These are phyloP conservation scores for Dexiosoma caninum DNA, from an alignment of 2,888 invertebrate genomes.

Conservation along the genomic window DNA sequence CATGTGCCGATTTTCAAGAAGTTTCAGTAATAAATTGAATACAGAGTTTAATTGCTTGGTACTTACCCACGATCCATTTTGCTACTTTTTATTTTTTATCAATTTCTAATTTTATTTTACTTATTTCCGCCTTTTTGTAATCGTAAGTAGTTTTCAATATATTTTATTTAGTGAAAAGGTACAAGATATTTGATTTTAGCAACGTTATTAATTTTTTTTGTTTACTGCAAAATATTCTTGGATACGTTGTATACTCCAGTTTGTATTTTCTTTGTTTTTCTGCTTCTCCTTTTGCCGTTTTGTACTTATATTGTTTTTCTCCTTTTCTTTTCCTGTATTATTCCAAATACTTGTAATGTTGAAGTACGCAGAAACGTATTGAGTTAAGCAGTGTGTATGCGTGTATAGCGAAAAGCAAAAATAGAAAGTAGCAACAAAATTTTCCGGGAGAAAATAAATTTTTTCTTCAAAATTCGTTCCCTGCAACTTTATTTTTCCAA, in stretches of 20 bases:
- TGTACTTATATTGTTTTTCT: conserved; percentile 18
- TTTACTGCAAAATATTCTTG: conserved; percentile 60
- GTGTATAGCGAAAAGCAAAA: not conserved
- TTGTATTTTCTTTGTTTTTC: conserved; percentile 33
- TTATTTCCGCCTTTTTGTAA: conserved; percentile 40
- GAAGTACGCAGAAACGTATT: conserved; percentile 39
- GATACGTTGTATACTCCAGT: conserved; percentile 14
- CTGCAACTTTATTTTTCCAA: not conserved
- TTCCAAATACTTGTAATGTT: conserved; percentile 22
- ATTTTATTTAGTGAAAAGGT: conserved; percentile 46
- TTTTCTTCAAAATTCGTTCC: not conserved
- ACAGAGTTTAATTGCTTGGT: conserved; percentile 5
- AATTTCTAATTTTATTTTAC: conserved; percentile 6
- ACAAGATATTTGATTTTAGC: conserved; percentile 40
- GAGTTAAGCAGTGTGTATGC: conserved; percentile 8
- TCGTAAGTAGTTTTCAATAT: not conserved
- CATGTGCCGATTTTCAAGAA: no score
- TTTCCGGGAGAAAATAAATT: conserved; percentile 15
- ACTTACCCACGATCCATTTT: conserved; percentile 76
- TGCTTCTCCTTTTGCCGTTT: conserved; percentile 25
- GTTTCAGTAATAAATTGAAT: no score
- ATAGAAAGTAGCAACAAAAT: conserved; percentile 41
- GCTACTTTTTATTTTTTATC: conserved; percentile 31
- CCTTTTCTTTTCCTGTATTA: conserved; percentile 29
- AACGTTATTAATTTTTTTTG: conserved; percentile 55